These are phyloP conservation scores for Penaeus indicus DNA, from an alignment of 1,140 invertebrate genomes.

Conservation along the genomic window DNA sequence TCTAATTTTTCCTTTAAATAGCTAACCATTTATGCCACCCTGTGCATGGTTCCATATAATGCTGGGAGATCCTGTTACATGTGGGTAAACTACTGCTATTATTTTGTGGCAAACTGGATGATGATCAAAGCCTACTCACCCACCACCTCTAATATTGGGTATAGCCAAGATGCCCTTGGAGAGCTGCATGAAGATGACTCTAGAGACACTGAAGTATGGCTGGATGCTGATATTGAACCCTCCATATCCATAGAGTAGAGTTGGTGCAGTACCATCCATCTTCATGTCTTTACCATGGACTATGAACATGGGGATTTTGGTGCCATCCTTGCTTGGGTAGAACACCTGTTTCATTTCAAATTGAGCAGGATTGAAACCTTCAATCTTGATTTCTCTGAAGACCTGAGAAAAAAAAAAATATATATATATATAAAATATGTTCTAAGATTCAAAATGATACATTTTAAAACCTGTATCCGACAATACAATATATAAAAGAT, in stretches of 20 bases:
- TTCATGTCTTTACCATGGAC: slow-evolving; percentile 80
- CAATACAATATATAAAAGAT: too few relatives aligned
- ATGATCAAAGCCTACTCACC: slow-evolving; percentile 74
- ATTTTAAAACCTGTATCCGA: too few relatives aligned
- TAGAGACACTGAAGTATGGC: slow-evolving; percentile 80
- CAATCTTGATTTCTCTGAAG: slow-evolving; percentile 86
- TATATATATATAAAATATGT: too few relatives aligned
- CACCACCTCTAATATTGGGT: slow-evolving; percentile 96
- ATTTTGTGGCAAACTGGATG: too few relatives aligned
- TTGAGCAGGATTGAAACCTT: slow-evolving; percentile 83
- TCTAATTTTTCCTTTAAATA: too few relatives aligned
- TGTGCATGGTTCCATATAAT: too few relatives aligned
- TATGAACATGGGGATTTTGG: slow-evolving; percentile 97
- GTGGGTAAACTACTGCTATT: not conserved
- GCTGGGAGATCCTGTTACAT: too few relatives aligned
- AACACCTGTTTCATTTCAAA: slow-evolving; percentile 94
- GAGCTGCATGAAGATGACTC: slow-evolving; percentile 91
- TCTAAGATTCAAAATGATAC: too few relatives aligned
- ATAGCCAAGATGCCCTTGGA: slow-evolving; percentile 90
- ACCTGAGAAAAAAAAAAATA: slow-evolving; percentile 74
- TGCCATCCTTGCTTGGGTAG: slow-evolving; percentile 95
- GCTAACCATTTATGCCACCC: too few relatives aligned
- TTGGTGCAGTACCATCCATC: slow-evolving; percentile 80
- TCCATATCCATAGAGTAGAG: slow-evolving; percentile 95
- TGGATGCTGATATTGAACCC: slow-evolving; percentile 95